Base-by-base conservation (phyloP, 2,113 vertebrate species). In the Mus spicilegus region DNA sequence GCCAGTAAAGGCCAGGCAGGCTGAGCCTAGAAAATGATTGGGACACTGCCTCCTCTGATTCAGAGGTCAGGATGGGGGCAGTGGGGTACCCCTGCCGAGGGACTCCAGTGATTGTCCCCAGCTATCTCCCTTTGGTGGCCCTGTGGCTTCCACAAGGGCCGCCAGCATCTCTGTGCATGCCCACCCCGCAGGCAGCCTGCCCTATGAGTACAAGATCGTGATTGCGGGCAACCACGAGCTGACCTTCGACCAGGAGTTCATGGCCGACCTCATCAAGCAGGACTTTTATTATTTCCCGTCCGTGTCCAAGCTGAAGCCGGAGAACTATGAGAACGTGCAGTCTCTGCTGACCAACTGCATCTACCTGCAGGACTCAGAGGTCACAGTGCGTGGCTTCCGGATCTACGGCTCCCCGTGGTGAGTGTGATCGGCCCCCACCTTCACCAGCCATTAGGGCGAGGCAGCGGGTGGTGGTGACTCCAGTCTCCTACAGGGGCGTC, bases 251-350 rank as follows among this genome's bases (percentile, higher is more conserved):
- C 99, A 99, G 98, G 99, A 99, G 98, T 99, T 99, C 98, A 99
- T 99, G 99, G 99, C 99, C 0, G 99, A 99, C 98, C 99, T 99
- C 98, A 99, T 99, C 98, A 99, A 99, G 98, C 99, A 99, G 98
- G 99, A 99, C 98, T 99, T 99, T 97, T 99, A 99, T 98, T 99
- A 99, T 98, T 99, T 99, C 98, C 99, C 99, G 0, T 99, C 99
- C 0, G 99, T 99, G 96, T 99, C 99, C 61, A 99, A 99, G 97
- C 99, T 99, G 97, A 99, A 99, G 98, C 99, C 99, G 0, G 99
- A 99, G 98, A 99, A 99, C 98, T 99, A 99, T 3, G 99, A 99
- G 98, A 99, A 99, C 2, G 99, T 99, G 95, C 99, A 99, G 98
- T 99, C 99, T 11, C 98, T 99, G 96, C 99, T 99, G 93, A 99